phyloP scores from a whole-genome alignment of 2,888 invertebrate genomes.

The Platycnemis pennipes region DNA sequence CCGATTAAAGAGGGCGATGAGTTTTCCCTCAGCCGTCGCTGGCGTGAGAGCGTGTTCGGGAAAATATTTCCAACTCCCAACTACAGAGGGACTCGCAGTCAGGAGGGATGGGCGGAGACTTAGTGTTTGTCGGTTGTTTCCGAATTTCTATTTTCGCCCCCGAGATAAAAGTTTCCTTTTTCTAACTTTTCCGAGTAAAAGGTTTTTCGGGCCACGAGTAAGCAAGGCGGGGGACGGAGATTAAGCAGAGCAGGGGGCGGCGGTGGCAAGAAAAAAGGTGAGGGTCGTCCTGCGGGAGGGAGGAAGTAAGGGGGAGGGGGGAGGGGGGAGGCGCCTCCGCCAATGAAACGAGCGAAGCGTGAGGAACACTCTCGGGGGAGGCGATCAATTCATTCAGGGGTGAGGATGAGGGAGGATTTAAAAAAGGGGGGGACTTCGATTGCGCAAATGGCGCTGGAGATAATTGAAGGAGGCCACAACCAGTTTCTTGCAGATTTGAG shows the following conservation, averaged over 20 bases:
- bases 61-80: background rate
- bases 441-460: too few relatives aligned
- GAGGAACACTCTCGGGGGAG: background rate
- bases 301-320: background rate
- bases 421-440: too few relatives aligned
- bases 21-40: background rate
- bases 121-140: background rate
- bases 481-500: too few relatives aligned
- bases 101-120: background rate
- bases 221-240: background rate
- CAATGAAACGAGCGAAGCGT: background rate
- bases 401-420: background rate
- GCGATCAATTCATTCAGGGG: too few relatives aligned
- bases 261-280: background rate
- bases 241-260: too few relatives aligned
- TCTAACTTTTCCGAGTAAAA: background rate
- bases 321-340: background rate
- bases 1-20: slow-evolving; percentile 46
- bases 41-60: background rate
- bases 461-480: too few relatives aligned
- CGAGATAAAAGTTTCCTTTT: background rate
- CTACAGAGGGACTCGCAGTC: background rate
- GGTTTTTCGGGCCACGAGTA: background rate
- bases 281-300: background rate
- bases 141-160: slow-evolving; percentile 24